Percentiles rank a stretch among this genome's conserved stretches.
phyloP scores from a whole-genome alignment of 2,888 invertebrate genomes.

The Rotaria socialis region DNA sequence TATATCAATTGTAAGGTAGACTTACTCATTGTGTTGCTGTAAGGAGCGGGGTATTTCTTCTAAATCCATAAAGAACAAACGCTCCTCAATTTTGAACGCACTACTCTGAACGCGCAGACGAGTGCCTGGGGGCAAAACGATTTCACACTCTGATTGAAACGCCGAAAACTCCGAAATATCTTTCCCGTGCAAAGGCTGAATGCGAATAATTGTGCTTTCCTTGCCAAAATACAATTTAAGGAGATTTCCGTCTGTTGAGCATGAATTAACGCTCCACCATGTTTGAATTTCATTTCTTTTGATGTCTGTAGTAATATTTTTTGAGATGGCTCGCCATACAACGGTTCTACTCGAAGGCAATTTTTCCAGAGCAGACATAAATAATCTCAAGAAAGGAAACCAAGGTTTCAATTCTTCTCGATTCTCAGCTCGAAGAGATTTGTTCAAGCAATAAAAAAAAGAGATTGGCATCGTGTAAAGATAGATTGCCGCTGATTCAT shows the following conservation, averaged over 20 bases:
- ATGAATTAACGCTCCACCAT: neutral
- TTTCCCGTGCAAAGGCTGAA: neutral
- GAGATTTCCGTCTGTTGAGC: neutral
- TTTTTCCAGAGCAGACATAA: neutral
- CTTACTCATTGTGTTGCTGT: too few relatives aligned
- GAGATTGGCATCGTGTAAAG: neutral
- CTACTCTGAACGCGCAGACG: neutral
- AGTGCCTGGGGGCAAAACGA: neutral
- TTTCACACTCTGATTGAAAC: neutral
- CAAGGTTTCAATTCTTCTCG: neutral
- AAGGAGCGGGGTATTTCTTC: neutral
- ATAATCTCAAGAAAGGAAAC: neutral
- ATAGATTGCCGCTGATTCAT: conserved; percentile 10
- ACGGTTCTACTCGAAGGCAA: neutral
- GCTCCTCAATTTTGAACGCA: neutral
- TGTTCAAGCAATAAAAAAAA: neutral
- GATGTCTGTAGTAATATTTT: neutral
- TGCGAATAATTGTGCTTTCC: neutral
- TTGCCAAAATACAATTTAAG: neutral
- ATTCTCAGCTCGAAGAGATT: neutral
- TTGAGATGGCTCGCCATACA: neutral
- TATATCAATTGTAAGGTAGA: too few relatives aligned
- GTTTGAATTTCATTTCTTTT: neutral
- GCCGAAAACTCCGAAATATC: neutral
- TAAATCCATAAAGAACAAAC: neutral